A percentile compares a stretch with the other conserved stretches of the same genome.
These are phyloP conservation scores for Clarias magur DNA, from an alignment of 2,113 vertebrate species.

Conservation along the genomic window DNA sequence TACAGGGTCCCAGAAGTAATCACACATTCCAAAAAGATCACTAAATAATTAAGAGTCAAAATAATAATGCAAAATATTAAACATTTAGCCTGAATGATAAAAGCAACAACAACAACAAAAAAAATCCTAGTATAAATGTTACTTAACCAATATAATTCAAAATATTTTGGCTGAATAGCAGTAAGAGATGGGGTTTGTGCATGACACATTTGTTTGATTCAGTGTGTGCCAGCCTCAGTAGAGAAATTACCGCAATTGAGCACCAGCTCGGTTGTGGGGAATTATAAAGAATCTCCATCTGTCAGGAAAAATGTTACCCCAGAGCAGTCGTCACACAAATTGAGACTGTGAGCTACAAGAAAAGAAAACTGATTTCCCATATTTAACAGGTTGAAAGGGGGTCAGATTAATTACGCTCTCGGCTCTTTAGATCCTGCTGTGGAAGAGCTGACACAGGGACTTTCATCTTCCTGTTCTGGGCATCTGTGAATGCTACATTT, in stretches of 20 bases:
- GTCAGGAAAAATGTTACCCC: conserved; percentile 22
- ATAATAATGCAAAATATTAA: neutral
- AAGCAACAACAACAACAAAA: neutral
- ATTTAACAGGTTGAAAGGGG: conserved; percentile 50
- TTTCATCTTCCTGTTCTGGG: conserved; percentile 37
- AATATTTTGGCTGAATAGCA: neutral
- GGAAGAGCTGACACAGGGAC: conserved; percentile 50
- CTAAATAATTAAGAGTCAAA: neutral
- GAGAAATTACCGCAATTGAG: conserved; percentile 11
- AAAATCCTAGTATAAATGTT: neutral
- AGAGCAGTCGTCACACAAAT: conserved; percentile 17
- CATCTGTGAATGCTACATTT: conserved; percentile 50
- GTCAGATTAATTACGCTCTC: conserved; percentile 46
- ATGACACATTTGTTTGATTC: neutral
- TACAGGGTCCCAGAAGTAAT: neutral
- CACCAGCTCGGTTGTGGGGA: neutral
- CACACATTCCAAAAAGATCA: neutral
- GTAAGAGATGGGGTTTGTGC: neutral
- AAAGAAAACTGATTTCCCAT: conserved; percentile 36
- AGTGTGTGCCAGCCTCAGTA: neutral
- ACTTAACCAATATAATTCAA: neutral
- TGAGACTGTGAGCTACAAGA: conserved; percentile 38
- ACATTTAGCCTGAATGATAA: neutral
- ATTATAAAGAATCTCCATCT: conserved; percentile 12
- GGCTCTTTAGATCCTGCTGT: conserved; percentile 29